Percentiles rank a stretch among this genome's conserved stretches.
phyloP scores from a whole-genome alignment of 1,140 invertebrate species.

The Neotoxoptera formosana region DNA sequence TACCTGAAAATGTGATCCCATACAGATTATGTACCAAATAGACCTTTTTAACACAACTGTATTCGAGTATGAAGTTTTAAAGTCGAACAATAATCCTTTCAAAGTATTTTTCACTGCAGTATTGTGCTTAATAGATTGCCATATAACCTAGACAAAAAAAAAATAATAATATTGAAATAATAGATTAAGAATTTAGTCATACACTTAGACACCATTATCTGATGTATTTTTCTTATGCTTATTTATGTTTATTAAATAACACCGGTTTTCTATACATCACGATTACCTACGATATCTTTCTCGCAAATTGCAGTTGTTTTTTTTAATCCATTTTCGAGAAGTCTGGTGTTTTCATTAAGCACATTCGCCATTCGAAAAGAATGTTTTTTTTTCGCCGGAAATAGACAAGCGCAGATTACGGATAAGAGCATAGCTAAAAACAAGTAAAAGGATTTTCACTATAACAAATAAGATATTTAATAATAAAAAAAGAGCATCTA shows the following conservation, averaged over 20 bases:
- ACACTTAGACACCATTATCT: background rate
- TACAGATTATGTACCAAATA: background rate
- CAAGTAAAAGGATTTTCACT: background rate
- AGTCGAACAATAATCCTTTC: background rate
- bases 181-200: background rate
- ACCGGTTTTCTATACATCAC: background rate
- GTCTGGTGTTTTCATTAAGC: background rate
- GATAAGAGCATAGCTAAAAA: background rate
- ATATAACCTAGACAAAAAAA: background rate
- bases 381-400: background rate
- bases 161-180: background rate
- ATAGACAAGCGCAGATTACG: background rate
- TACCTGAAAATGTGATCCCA: background rate
- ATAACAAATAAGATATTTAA: background rate
- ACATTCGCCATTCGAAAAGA: background rate
- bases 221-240: background rate
- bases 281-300: background rate
- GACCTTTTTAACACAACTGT: background rate
- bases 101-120: background rate
- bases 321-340: background rate
- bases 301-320: background rate
- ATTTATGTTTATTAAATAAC: background rate
- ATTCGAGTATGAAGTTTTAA: constrained; percentile 5
- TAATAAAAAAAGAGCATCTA: too few species aligned
- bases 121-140: background rate